Evolutionary conservation across 92 coral and sea anemone genomes (phyloP).

Genomic region (Parazoanthus darwini): DNA sequence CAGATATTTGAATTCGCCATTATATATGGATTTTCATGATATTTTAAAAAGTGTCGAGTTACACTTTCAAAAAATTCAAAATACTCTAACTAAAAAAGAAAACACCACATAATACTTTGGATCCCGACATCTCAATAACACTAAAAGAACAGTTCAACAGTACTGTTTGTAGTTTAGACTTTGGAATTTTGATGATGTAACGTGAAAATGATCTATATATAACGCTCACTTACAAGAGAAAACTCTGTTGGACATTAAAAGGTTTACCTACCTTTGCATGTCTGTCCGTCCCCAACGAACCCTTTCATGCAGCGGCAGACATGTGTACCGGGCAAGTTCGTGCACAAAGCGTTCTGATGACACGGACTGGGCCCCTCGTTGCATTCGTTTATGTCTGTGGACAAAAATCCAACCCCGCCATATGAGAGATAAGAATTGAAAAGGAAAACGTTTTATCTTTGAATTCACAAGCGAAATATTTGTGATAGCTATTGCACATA

Average conservation of each 20-base stretch:
- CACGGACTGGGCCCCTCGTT: conserved; percentile 37
- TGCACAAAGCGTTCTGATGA: conserved; percentile 50
- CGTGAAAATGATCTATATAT: background rate
- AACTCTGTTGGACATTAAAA: background rate
- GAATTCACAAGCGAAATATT: too few species aligned
- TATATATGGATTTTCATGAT: too few species aligned
- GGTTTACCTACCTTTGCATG: conserved; percentile 39
- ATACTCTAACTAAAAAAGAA: too few species aligned
- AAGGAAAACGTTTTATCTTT: too few species aligned
- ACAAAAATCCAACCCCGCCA: background rate
- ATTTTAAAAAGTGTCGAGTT: too few species aligned
- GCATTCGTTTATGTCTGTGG: conserved; percentile 60
- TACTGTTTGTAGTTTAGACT: too few species aligned
- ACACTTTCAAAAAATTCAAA: too few species aligned
- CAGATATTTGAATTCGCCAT: too few species aligned
- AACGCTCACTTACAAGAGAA: background rate
- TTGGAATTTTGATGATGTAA: too few species aligned
- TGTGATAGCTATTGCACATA: background rate
- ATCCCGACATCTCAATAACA: too few species aligned
- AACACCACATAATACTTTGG: too few species aligned
- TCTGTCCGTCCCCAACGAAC: conserved; percentile 55
- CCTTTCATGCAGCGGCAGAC: conserved; percentile 61
- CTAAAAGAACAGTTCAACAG: too few species aligned
- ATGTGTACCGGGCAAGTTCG: conserved; percentile 53
- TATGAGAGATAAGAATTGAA: background rate